Percentiles rank a stretch among this genome's conserved stretches.
Evolutionary conservation across 2,888 invertebrate species (phyloP).

Genomic region (Chymomyza amoena): DNA sequence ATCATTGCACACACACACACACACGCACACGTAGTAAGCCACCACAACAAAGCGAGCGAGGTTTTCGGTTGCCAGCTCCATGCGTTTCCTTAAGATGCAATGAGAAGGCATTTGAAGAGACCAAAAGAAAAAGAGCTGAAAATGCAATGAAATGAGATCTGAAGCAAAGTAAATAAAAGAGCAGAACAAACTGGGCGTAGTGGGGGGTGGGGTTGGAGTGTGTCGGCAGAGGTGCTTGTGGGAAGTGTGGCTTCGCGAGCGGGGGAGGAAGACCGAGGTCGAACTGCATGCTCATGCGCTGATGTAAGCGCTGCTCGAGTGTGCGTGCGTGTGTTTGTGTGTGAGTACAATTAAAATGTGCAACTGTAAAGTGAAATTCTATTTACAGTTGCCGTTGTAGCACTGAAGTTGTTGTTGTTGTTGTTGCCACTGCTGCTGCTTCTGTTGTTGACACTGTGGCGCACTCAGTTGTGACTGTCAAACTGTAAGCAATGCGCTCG

Average conservation of each 20-base stretch:
- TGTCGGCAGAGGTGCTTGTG: no score
- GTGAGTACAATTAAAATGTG: conserved; percentile 43
- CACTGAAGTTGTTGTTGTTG: conserved; percentile 10
- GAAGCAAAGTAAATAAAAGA: conserved; percentile 35
- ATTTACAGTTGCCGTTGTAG: conserved; percentile 41
- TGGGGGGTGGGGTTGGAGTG: background rate
- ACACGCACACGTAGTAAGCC: conserved; percentile 3
- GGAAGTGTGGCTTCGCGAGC: no score
- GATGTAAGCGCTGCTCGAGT: conserved; percentile 22
- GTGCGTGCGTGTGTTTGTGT: conserved; percentile 20
- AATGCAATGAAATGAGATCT: conserved; percentile 55
- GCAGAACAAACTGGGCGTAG: background rate
- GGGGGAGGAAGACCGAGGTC: no score
- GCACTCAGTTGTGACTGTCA: conserved; percentile 28
- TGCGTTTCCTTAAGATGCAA: conserved; percentile 57
- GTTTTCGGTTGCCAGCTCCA: conserved; percentile 66
- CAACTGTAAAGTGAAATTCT: conserved; percentile 50
- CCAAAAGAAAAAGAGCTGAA: conserved; percentile 2
- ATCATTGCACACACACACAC: no score
- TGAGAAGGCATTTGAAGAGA: conserved; percentile 1
- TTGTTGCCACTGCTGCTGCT: background rate
- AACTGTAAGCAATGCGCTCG: conserved; percentile 16
- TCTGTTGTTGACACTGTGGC: conserved; percentile 14
- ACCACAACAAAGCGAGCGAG: conserved; percentile 34
- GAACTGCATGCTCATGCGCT: conserved; percentile 59